Conservation (phyloP, 2,888 invertebrate species). For the Cosmorhoe ocellata region DNA sequence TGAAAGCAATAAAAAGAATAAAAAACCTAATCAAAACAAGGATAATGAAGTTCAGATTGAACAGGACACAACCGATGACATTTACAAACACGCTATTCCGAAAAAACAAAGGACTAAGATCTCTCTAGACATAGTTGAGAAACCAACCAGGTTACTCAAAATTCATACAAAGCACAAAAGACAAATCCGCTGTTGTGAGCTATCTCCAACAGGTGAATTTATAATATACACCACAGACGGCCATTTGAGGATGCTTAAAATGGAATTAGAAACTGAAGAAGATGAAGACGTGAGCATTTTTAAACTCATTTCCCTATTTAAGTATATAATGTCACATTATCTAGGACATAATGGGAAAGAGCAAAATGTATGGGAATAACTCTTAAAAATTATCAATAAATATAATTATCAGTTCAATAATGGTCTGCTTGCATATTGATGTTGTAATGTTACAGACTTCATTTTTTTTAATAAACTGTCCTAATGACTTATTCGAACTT, state of each 20-base stretch:
- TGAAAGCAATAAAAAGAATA: conserved; percentile 32
- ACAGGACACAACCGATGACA: conserved; percentile 52
- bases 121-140: conserved; percentile 66
- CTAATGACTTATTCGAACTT: too few species aligned
- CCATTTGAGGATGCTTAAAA: conserved; percentile 85
- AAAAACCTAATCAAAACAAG: conserved; percentile 34
- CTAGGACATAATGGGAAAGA: too few species aligned
- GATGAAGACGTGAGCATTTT: conserved; percentile 57
- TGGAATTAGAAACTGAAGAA: conserved; percentile 62
- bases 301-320: too few species aligned
- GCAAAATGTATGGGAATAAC: too few species aligned
- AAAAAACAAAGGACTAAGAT: conserved; percentile 16
- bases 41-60: conserved; percentile 41
- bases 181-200: conserved; percentile 85
- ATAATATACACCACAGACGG: conserved; percentile 89
- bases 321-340: too few species aligned
- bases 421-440: too few species aligned
- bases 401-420: too few species aligned
- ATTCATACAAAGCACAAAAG: conserved; percentile 85
- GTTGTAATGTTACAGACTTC: too few species aligned
- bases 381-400: too few species aligned
- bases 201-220: conserved; percentile 87
- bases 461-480: too few species aligned
- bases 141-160: conserved; percentile 86
- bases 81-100: conserved; percentile 23